Percentiles rank a stretch among this genome's conserved stretches.
phyloP scores from a whole-genome alignment of 1,140 invertebrate genomes.

The Drosophila pandora region DNA sequence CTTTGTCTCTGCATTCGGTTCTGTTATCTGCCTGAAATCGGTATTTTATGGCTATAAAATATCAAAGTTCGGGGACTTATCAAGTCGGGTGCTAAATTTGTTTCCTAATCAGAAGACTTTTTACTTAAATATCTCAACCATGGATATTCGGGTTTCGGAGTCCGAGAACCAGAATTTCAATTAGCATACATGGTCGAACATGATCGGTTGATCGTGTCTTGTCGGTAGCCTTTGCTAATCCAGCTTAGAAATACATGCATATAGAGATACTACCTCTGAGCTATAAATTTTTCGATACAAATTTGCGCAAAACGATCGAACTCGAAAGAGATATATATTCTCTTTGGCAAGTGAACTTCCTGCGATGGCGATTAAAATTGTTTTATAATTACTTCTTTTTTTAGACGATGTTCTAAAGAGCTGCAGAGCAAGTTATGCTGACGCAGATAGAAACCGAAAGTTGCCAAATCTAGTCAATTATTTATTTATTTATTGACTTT shows the following conservation, averaged over 20 bases:
- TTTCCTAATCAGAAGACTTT: slow-evolving; percentile 35
- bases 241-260: slow-evolving; percentile 9
- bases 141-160: slow-evolving; percentile 8
- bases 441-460: slow-evolving; percentile 37
- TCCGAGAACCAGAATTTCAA: slow-evolving; percentile 41
- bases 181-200: slow-evolving; percentile 46
- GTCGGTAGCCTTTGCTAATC: slow-evolving; percentile 21
- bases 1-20: not conserved
- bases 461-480: slow-evolving; percentile 12
- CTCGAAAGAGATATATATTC: slow-evolving; percentile 13
- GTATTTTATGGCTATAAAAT: slow-evolving; percentile 27
- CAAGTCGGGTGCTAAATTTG: slow-evolving; percentile 46
- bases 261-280: slow-evolving; percentile 4
- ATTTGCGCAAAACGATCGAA: slow-evolving; percentile 43
- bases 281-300: slow-evolving; percentile 36
- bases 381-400: slow-evolving; percentile 17
- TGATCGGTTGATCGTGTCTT: slow-evolving; percentile 46
- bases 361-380: slow-evolving; percentile 18
- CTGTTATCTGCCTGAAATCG: not conserved
- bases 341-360: slow-evolving; percentile 25
- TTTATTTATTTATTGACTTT: slow-evolving; percentile 17
- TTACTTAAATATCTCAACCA: slow-evolving; percentile 28
- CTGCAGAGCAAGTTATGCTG: slow-evolving; percentile 40
- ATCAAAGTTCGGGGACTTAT: slow-evolving; percentile 42
- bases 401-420: slow-evolving; percentile 5